These are phyloP conservation scores for Blomia tropicalis DNA, from an alignment of 2,888 invertebrate genomes.

Conservation along the genomic window DNA sequence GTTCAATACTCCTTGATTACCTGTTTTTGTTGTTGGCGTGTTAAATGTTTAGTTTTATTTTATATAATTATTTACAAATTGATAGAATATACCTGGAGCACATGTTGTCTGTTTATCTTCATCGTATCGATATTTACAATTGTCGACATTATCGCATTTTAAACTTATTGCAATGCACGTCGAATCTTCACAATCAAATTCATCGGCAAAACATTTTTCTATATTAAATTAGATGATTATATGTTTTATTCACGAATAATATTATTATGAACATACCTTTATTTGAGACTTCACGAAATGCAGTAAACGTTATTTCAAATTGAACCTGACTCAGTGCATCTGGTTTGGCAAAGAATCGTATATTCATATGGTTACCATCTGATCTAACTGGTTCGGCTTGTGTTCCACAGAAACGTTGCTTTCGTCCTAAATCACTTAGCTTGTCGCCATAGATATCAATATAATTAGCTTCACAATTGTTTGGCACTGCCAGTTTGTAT, in stretches of 20 bases:
- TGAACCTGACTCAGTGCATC: conserved; percentile 45
- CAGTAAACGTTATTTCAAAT: conserved; percentile 58
- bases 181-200: conserved; percentile 71
- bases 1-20: conserved; percentile 25
- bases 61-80: background rate
- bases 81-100: conserved; percentile 21
- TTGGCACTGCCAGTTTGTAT: conserved; percentile 52
- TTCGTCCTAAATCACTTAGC: conserved; percentile 35
- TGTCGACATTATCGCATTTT: conserved; percentile 53
- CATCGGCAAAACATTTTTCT: conserved; percentile 36
- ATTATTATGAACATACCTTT: conserved; percentile 21
- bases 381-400: conserved; percentile 60
- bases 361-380: conserved; percentile 50
- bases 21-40: no score
- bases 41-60: background rate
- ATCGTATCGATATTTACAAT: conserved; percentile 68
- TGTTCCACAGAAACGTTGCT: conserved; percentile 55
- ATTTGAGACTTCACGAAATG: conserved; percentile 45
- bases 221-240: no score
- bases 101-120: conserved; percentile 39
- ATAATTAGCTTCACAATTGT: conserved; percentile 60
- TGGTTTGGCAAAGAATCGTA: conserved; percentile 54
- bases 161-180: conserved; percentile 59
- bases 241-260: no score
- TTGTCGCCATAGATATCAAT: conserved; percentile 56